Evolutionary conservation across 2,888 invertebrate genomes (phyloP), one percentile per base, ranked within the genome.

Genomic region (Tribolium freemani): DNA sequence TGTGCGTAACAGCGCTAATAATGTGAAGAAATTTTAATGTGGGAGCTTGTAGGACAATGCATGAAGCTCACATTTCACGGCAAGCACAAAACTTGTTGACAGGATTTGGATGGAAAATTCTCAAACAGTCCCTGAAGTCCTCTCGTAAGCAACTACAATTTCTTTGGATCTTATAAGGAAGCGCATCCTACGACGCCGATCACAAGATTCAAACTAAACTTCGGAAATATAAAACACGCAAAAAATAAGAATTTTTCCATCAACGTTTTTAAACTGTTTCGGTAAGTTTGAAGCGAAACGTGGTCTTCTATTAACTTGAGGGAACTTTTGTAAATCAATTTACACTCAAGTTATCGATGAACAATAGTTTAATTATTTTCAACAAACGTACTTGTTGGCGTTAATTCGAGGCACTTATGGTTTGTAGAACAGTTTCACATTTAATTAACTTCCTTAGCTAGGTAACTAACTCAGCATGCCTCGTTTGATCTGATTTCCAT

Each of bases 71-170:
- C 68, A 57, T 68, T 68, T 68, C 68, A 68, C 45, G 26, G 31
- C 57, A 50, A 57, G 51, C 68, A 56, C 56, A 63, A 70, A 70
- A 70, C 69, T 70, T 69, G 56, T 70, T 70, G 69, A 70, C 69
- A 63, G 69, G 63, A 63, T 70, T 70, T 70, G 69, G 69, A 63
- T 70, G 56, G 61, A 50, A 70, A 70, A 63, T 70, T 70, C 58
- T 70, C 69, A 70, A 63, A 58, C 68, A 68, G 68, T 68, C 68
- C 68, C 68, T 50, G 68, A 68, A 69, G 69, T 69, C 69, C 69
- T 69, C 69, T 69, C 58, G 60, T 57, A 53, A 69, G 69, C 69
- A 69, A 69, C 69, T 69, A 60, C 69, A 69, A 69, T 69, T 69
- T 68, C 57, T 68, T 56, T 56, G 60, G 60, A 69, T 58, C 68